phyloP scores from a whole-genome alignment of 2,113 vertebrate species.

The Atractosteus spatula region DNA sequence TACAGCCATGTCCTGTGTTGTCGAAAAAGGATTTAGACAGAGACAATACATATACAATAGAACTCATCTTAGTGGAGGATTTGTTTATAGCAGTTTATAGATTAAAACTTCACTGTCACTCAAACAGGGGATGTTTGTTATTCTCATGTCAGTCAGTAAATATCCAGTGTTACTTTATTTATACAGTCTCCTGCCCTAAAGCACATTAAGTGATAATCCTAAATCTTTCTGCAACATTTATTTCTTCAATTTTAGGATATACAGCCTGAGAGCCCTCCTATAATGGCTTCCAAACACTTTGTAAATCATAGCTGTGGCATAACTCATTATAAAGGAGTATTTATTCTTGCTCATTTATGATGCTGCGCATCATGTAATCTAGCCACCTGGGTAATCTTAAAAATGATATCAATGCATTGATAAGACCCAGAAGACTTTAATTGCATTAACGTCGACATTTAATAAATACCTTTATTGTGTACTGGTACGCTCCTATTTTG shows the following conservation, averaged over 20 bases:
- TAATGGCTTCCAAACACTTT: background rate
- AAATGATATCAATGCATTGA: slow-evolving; percentile 17
- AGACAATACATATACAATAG: background rate
- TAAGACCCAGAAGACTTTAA: slow-evolving; percentile 19
- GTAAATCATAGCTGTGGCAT: slow-evolving; percentile 4
- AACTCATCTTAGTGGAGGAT: background rate
- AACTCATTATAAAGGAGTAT: slow-evolving; percentile 12
- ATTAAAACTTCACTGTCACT: background rate
- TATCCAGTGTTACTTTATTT: slow-evolving; percentile 8
- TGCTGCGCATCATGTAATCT: slow-evolving; percentile 3
- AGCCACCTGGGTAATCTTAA: slow-evolving; percentile 4
- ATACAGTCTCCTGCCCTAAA: slow-evolving; percentile 1
- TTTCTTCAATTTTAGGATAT: slow-evolving; percentile 6
- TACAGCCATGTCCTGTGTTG: background rate
- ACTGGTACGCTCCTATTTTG: background rate
- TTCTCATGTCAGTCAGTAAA: slow-evolving; percentile 8
- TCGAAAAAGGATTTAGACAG: slow-evolving; percentile 4
- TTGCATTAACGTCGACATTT: slow-evolving; percentile 15
- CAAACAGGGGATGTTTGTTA: slow-evolving; percentile 2
- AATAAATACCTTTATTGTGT: slow-evolving; percentile 20
- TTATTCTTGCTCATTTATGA: slow-evolving; percentile 4
- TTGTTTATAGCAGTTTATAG: background rate
- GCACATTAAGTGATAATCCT: slow-evolving; percentile 3
- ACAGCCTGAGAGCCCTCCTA: background rate
- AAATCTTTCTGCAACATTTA: background rate